Conservation (phyloP, 2,797 vertebrate genomes). For the Mormyrops attenuatus region DNA sequence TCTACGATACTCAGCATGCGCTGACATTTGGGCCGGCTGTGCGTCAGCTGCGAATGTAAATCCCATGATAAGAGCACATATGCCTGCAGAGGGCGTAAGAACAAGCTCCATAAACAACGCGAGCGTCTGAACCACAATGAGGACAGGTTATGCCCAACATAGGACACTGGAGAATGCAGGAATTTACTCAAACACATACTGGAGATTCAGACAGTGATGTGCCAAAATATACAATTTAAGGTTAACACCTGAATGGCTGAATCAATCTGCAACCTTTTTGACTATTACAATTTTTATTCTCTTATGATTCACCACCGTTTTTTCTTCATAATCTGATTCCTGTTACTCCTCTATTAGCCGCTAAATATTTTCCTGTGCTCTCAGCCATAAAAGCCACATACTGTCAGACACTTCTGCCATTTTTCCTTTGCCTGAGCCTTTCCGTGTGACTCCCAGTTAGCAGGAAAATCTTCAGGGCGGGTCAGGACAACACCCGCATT, state of each 20-base stretch:
- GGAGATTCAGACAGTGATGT: neutral
- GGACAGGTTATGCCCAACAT: neutral
- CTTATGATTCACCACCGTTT: neutral
- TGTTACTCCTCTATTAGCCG: neutral
- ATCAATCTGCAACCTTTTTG: neutral
- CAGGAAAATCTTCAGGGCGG: neutral
- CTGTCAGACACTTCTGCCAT: neutral
- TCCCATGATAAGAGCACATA: neutral
- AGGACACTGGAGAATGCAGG: neutral
- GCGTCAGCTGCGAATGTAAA: neutral
- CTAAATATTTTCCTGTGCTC: neutral
- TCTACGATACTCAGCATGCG: neutral
- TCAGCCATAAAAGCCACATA: neutral
- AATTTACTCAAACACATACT: neutral
- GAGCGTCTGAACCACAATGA: neutral
- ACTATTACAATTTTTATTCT: neutral
- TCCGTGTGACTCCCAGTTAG: neutral
- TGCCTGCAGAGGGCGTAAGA: neutral
- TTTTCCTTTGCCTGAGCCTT: neutral
- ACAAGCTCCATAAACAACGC: neutral
- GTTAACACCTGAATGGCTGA: neutral
- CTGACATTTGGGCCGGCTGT: neutral
- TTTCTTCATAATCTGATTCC: neutral
- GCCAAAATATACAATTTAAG: neutral
- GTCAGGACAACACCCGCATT: neutral